Percentiles rank a stretch among this genome's conserved stretches.
These are phyloP conservation scores for Mareca strepera DNA, from an alignment of 2,797 vertebrate species.

Conservation along the genomic window DNA sequence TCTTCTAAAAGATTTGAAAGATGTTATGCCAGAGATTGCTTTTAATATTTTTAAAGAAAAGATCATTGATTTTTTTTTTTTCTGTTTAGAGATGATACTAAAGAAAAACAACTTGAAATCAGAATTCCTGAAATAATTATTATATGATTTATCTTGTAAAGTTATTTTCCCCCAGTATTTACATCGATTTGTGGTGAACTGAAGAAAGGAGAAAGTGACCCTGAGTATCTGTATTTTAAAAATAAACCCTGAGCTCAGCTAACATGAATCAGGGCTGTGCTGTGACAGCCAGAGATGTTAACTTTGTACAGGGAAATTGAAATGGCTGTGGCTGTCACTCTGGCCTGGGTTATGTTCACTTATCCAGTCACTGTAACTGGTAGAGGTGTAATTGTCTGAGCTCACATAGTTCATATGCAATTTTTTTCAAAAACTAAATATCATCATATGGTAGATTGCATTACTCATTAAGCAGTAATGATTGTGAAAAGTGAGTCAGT, in stretches of 20 bases:
- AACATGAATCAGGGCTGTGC: background rate
- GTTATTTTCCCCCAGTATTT: background rate
- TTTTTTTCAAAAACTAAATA: background rate
- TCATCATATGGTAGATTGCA: background rate
- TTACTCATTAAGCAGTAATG: background rate
- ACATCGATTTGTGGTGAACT: background rate
- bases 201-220: conserved; percentile 10
- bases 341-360: background rate
- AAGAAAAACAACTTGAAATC: background rate
- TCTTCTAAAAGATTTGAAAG: background rate
- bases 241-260: conserved; percentile 49
- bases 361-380: background rate
- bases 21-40: background rate
- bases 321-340: background rate
- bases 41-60: background rate
- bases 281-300: background rate
- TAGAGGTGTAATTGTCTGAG: accelerated
- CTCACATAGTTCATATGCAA: background rate
- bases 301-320: background rate
- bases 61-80: background rate
- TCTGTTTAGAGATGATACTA: background rate
- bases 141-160: background rate
- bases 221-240: conserved; percentile 11
- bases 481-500: background rate
- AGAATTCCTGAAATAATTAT: background rate